phyloP scores from a whole-genome alignment of 2,888 invertebrate genomes.

The Nephrocerus scutellatus region DNA sequence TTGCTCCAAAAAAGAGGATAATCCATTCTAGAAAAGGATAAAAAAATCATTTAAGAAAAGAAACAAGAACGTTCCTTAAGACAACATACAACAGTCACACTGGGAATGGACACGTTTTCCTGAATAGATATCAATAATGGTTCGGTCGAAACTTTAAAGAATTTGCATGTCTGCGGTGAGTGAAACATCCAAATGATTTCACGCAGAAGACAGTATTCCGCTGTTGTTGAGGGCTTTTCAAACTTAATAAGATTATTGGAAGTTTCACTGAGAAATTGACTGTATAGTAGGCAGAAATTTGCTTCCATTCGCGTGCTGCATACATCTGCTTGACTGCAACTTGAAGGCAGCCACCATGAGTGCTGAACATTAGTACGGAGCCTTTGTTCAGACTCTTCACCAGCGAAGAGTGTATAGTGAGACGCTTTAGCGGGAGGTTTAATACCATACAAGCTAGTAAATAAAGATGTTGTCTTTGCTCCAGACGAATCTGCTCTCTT shows the following conservation, averaged over 20 bases:
- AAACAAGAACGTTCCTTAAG: background rate
- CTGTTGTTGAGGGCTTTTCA: conserved; percentile 30
- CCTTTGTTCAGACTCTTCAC: conserved; percentile 34
- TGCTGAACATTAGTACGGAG: conserved; percentile 43
- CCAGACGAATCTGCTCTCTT: conserved; percentile 4
- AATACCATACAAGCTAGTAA: background rate
- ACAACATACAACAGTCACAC: conserved; percentile 36
- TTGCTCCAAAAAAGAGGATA: conserved; percentile 29
- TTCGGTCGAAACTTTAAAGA: conserved; percentile 30
- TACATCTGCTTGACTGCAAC: conserved; percentile 33
- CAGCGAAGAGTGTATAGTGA: conserved; percentile 27
- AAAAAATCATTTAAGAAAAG: background rate
- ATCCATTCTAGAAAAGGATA: conserved; percentile 26
- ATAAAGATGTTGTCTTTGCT: conserved; percentile 3
- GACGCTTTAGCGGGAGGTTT: conserved; percentile 28
- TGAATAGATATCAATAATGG: conserved; percentile 26
- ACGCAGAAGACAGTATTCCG: conserved; percentile 39
- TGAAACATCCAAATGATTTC: conserved; percentile 46
- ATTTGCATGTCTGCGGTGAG: conserved; percentile 34
- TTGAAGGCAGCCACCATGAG: conserved; percentile 46
- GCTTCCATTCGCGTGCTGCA: conserved; percentile 38
- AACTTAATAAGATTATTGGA: conserved; percentile 26
- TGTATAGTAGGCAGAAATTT: conserved; percentile 47
- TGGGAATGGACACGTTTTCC: conserved; percentile 36
- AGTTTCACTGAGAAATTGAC: conserved; percentile 27